Base-by-base conservation (phyloP, 2,888 invertebrate genomes). In the Macrosiphum euphorbiae region DNA sequence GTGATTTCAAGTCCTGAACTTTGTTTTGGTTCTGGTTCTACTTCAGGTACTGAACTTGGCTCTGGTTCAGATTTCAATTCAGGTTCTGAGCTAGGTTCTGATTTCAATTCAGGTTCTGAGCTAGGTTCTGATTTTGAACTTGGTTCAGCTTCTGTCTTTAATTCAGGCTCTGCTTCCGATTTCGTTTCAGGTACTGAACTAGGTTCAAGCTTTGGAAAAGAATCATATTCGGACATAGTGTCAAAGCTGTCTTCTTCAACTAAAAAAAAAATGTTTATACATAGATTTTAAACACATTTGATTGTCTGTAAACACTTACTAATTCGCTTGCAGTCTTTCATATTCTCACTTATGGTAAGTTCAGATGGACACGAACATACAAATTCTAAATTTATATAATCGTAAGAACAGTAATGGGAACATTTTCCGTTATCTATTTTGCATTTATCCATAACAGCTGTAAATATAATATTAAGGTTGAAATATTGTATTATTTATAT, bases 401-500 rank as follows among this genome's bases (percentile, higher is more conserved):
- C 97, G 95, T 97, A 98, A 92, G 96, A 96, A 95, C 98, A 98
- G 26, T 96, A 96, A 95, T 97, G 96, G 95, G 97, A 97, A 95
- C 98, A 98, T 90, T 96, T 96, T 94, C 97, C 96, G 94, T 97
- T 97, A 94, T 97, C 96, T 94, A 97, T 96, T 96, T 97, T 96
- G 95, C 97, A 98, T 94, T 97, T 95, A 96, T 97, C 97, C 47
- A 97, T 95, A 86, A 98, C 96, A 95, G 96, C 96, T 95, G 95
- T 35, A 95, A 95, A 91, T 55, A 88, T 55, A 94, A 90, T n/a
- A 90, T 20, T 41, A 41, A 10, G 3, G 92, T 90, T 84, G 5
- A n/a, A 28, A 88, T 50, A 88, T 35, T 47, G 3, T 16, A 26
- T 50, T 67, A 50, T 24, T 90, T 11, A 47, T 67, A 78, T n/a